Conservation (phyloP, 1,140 invertebrate genomes). For the Brachionus asplanchnoidis region DNA sequence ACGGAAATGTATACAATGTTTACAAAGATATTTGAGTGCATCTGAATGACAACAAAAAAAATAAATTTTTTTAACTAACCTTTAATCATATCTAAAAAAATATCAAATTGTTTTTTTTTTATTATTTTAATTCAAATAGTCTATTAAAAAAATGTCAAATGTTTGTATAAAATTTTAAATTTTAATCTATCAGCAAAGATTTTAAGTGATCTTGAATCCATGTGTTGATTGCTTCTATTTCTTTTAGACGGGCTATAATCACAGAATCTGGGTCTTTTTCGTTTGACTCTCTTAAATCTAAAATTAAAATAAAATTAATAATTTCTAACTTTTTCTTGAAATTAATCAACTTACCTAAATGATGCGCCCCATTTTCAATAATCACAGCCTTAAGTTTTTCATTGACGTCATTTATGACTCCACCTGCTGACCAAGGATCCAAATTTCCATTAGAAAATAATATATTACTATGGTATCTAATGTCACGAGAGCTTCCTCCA, state of each 20-base stretch:
- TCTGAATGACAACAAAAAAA: background rate
- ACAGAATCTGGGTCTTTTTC: constrained; percentile 69
- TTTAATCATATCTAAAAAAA: too few relatives aligned
- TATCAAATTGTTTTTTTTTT: background rate
- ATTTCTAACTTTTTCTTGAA: background rate
- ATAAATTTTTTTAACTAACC: background rate
- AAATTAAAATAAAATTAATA: background rate
- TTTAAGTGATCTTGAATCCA: constrained; percentile 62
- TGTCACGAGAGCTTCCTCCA: constrained; percentile 69
- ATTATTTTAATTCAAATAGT: background rate
- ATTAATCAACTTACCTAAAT: constrained; percentile 59
- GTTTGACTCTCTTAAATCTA: constrained; percentile 70
- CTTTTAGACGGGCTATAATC: constrained; percentile 64
- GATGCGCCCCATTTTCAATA: constrained; percentile 83
- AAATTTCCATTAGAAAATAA: constrained; percentile 51
- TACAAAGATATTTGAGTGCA: background rate
- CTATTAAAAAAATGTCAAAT: background rate
- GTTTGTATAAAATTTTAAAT: background rate
- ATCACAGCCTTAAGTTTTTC: constrained; percentile 65
- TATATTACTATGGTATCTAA: constrained; percentile 72
- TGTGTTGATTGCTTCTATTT: constrained; percentile 64
- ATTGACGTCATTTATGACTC: constrained; percentile 70
- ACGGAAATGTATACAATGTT: background rate
- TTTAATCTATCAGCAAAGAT: background rate
- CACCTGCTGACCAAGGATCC: constrained; percentile 88